phyloP scores from a whole-genome alignment of 64 coral and sea anemone genomes.

The Acropora yongei region DNA sequence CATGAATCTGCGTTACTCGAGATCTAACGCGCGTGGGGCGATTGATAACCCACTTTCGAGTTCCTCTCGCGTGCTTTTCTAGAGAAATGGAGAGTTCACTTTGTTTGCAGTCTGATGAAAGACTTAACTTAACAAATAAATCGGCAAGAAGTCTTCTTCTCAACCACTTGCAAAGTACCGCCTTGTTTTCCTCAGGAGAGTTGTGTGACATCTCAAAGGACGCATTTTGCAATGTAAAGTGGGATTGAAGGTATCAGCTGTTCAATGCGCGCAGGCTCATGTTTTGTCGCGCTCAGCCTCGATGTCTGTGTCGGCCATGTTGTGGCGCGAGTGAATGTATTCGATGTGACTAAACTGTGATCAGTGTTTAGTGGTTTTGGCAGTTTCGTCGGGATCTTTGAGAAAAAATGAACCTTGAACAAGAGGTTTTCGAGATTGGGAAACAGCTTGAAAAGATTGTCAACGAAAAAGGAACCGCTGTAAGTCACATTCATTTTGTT shows the following conservation, averaged over 20 bases:
- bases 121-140: too few species aligned
- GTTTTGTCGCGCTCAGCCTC: background rate
- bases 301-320: constrained; percentile 7
- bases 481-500: constrained; percentile 26
- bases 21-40: too few species aligned
- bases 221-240: too few species aligned
- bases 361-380: background rate
- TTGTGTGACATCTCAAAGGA: too few species aligned
- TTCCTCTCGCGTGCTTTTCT: too few species aligned
- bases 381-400: background rate
- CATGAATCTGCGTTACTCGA: too few species aligned
- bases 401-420: constrained; percentile 65
- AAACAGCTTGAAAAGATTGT: constrained; percentile 89
- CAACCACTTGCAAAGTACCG: too few species aligned
- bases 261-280: background rate
- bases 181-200: too few species aligned
- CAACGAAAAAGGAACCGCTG: constrained; percentile 51
- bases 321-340: background rate
- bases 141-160: too few species aligned
- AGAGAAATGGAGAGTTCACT: too few species aligned
- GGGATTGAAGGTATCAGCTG: background rate
- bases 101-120: too few species aligned
- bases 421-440: constrained; percentile 76
- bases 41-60: too few species aligned
- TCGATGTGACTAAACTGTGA: background rate